Conservation (phyloP, 2,113 vertebrate genomes). For the Strigops habroptila region DNA sequence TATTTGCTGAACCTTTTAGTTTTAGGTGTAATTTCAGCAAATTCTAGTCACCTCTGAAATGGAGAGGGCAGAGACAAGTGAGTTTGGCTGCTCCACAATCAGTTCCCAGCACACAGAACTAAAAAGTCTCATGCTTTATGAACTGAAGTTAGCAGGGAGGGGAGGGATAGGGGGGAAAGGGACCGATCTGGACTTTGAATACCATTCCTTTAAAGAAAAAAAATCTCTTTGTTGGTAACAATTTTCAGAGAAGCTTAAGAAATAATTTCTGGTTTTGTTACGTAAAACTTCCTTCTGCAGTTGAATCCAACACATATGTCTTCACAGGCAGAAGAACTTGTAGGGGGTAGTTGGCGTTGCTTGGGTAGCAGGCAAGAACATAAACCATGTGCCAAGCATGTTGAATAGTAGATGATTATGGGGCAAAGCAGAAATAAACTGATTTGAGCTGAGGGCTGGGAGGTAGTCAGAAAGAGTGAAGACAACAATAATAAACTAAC, state of each 20-base stretch:
- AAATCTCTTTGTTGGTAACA: background rate
- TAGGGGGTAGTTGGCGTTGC: background rate
- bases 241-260: background rate
- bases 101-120: background rate
- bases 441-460: background rate
- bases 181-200: background rate
- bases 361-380: background rate
- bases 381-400: background rate
- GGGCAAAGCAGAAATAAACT: background rate
- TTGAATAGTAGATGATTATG: background rate
- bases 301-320: background rate
- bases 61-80: background rate
- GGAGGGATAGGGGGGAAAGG: background rate
- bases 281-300: background rate
- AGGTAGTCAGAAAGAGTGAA: background rate
- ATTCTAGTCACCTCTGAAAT: background rate
- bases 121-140: background rate
- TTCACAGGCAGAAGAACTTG: background rate
- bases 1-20: conserved; percentile 8
- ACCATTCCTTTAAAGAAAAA: background rate
- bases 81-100: background rate
- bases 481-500: background rate
- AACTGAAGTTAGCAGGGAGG: background rate
- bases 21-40: conserved; percentile 14
- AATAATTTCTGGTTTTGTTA: background rate